phyloP scores from a whole-genome alignment of 2,113 vertebrate genomes.

The Aepyceros melampus region DNA sequence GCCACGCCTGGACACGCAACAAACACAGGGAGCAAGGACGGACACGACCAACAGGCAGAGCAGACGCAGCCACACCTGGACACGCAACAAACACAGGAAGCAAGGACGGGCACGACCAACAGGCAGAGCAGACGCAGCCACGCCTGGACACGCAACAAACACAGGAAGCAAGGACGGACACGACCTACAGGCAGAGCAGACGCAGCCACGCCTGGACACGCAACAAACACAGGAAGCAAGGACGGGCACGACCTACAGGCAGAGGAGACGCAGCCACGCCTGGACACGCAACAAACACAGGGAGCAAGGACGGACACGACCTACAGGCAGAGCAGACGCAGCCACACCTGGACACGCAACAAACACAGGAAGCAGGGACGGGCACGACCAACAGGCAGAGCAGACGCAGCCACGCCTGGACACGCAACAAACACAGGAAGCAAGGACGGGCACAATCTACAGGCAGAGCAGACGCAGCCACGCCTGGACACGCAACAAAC shows the following conservation, averaged over 20 bases:
- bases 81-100: not conserved
- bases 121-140: not conserved
- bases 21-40: not conserved
- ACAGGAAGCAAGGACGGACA: not conserved
- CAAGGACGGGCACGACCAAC: not conserved
- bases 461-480: not conserved
- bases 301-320: not conserved
- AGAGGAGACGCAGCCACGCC: not conserved
- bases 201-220: no score
- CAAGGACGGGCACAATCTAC: not conserved
- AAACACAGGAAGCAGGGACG: not conserved
- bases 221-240: not conserved
- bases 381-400: accelerated
- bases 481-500: not conserved
- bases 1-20: no score
- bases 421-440: not conserved
- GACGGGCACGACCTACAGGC: accelerated
- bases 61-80: no score
- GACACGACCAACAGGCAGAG: accelerated
- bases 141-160: not conserved
- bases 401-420: no score
- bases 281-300: not conserved
- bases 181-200: accelerated
- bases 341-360: no score
- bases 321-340: not conserved